Evolutionary conservation across 2,888 invertebrate species (phyloP).

Genomic region (Drosophila lacicola): DNA sequence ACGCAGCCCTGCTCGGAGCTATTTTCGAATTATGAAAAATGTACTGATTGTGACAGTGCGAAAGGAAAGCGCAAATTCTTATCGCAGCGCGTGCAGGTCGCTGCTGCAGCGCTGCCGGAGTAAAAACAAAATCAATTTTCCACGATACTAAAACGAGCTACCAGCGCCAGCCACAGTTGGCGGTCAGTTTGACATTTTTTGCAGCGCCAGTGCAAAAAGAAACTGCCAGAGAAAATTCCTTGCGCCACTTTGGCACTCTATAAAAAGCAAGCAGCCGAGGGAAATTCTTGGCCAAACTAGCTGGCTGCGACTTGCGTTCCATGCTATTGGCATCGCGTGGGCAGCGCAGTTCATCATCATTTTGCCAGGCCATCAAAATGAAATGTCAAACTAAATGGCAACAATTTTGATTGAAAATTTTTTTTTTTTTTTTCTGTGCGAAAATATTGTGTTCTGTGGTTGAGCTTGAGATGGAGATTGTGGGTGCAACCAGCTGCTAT

Average conservation of each 20-base stretch:
- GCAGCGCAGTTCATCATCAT: slow-evolving; percentile 74
- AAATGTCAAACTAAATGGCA: slow-evolving; percentile 81
- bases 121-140: slow-evolving; percentile 70
- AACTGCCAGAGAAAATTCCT: slow-evolving; percentile 53
- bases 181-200: slow-evolving; percentile 62
- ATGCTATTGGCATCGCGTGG: slow-evolving; percentile 17
- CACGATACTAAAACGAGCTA: slow-evolving; percentile 27
- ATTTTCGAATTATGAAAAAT: slow-evolving; percentile 50
- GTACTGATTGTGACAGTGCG: slow-evolving; percentile 43
- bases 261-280: slow-evolving; percentile 58
- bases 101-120: slow-evolving; percentile 23
- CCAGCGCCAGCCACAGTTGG: slow-evolving; percentile 32
- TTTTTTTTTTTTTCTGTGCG: slow-evolving; percentile 45
- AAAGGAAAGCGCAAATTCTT: slow-evolving; percentile 58
- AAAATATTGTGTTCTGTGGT: slow-evolving; percentile 37
- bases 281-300: slow-evolving; percentile 28
- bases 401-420: slow-evolving; percentile 78
- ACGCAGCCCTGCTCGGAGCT: slow-evolving; percentile 2
- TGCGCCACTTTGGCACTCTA: slow-evolving; percentile 67
- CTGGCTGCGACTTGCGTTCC: slow-evolving; percentile 37
- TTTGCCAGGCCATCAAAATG: slow-evolving; percentile 72
- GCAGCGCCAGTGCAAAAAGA: slow-evolving; percentile 25
- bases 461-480: slow-evolving; percentile 20
- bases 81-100: slow-evolving; percentile 36
- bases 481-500: slow-evolving; percentile 26